These are phyloP conservation scores for Drosophila subobscura DNA, from an alignment of 1,140 invertebrate genomes.

Conservation along the genomic window DNA sequence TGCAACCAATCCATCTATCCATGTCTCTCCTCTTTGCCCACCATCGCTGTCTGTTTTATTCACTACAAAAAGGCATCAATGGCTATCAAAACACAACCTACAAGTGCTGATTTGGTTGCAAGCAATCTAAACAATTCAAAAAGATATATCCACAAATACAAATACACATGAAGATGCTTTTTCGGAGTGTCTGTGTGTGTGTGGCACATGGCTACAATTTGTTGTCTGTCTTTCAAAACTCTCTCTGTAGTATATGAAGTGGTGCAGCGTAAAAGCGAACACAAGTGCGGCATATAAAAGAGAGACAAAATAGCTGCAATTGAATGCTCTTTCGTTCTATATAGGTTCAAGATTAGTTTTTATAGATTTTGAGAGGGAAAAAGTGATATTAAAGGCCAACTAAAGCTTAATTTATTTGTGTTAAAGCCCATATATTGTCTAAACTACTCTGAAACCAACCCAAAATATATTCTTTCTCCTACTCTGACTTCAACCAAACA, in stretches of 20 bases:
- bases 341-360: no score
- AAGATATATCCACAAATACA: constrained; percentile 46
- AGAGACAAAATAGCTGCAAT: not conserved
- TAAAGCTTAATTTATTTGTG: no score
- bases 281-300: not conserved
- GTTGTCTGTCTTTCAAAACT: constrained; percentile 46
- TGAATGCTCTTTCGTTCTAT: not conserved
- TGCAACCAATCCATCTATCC: constrained; percentile 24
- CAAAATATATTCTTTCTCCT: not conserved
- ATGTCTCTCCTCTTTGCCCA: constrained; percentile 2
- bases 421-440: no score
- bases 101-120: constrained; percentile 77
- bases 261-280: constrained; percentile 2
- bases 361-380: no score
- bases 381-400: no score
- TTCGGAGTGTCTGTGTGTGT: no score
- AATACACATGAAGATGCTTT: constrained; percentile 20
- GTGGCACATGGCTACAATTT: constrained; percentile 28
- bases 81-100: constrained; percentile 72
- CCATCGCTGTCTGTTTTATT: constrained; percentile 21
- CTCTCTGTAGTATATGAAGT: constrained; percentile 9
- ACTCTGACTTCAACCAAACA: not conserved
- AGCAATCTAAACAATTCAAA: constrained; percentile 75
- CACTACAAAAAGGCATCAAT: constrained; percentile 53
- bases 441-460: no score